phyloP scores from a whole-genome alignment of 2,113 vertebrate species.

The Rhipidura dahli region DNA sequence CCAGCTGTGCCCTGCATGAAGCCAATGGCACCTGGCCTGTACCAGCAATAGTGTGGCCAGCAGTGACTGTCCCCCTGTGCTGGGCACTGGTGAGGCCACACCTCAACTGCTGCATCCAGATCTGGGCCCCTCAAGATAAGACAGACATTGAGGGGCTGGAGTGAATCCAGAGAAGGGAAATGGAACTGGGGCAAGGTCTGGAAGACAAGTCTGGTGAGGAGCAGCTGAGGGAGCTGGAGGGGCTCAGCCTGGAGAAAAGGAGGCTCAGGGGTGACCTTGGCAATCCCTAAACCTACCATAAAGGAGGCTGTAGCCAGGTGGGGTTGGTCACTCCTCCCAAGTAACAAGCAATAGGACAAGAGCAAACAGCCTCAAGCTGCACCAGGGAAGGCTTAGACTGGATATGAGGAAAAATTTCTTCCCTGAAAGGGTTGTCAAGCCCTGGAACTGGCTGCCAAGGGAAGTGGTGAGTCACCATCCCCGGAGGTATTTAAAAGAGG shows the following conservation, averaged over 20 bases:
- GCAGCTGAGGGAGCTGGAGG: neutral
- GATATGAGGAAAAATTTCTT: neutral
- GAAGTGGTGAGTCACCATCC: neutral
- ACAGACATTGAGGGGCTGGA: neutral
- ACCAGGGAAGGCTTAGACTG: neutral
- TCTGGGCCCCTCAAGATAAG: neutral
- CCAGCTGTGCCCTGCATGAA: neutral
- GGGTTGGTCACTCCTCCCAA: fast-evolving
- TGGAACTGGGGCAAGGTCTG: neutral
- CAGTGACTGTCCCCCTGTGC: neutral
- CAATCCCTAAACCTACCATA: neutral
- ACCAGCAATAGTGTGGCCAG: neutral
- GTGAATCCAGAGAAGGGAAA: neutral
- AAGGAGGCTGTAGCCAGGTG: neutral
- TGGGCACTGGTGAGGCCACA: neutral
- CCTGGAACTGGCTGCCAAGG: neutral
- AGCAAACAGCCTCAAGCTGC: neutral
- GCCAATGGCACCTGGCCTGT: neutral
- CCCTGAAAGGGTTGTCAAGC: neutral
- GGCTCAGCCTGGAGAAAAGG: neutral
- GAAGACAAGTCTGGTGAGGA: neutral
- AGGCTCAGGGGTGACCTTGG: neutral
- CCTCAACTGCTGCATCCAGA: neutral
- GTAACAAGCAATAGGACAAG: neutral
- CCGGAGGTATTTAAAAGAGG: neutral